Evolutionary conservation across 2,888 invertebrate species (phyloP), one percentile per base, ranked within the genome.

Genomic region (Hirtodrosophila alboralis): DNA sequence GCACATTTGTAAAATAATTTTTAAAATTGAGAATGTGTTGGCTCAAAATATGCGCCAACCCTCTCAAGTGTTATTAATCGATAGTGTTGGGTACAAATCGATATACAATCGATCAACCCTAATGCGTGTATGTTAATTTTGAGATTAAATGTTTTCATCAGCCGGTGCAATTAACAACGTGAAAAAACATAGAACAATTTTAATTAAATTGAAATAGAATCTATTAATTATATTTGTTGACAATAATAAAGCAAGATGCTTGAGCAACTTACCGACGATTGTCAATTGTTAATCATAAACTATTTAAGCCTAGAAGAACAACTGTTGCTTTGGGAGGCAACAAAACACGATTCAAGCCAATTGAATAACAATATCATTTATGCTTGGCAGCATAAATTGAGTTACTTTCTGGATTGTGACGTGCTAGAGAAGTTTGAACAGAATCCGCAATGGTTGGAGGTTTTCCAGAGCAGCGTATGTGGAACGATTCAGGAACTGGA

Each of bases 191-290:
- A n/a, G n/a, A n/a, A n/a, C n/a, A n/a, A n/a, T n/a, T n/a, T n/a
- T n/a, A n/a, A n/a, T n/a, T n/a, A n/a, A n/a, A n/a, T n/a, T n/a
- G n/a, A n/a, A n/a, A n/a, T n/a, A n/a, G n/a, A n/a, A n/a, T n/a
- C n/a, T n/a, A n/a, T n/a, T n/a, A n/a, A n/a, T n/a, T n/a, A n/a
- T n/a, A n/a, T 18, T 18, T 18, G 18, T 3, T 18, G 18, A 0
- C 18, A 18, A 18, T 18, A 2, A 18, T 18, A 3, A 4, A 18
- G 3, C 14, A 27, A n/a, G 5, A 26, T 31, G 23, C 12, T 71
- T 6, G 37, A 64, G 1, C 1, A 4, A 2, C 34, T 67, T 0
- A 71, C 38, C 31, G 65, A 71, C 33, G 58, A 58, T 26, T 58
- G 58, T 5, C 57, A 66, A 14, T 27, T 54, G 18, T n/a, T 5